Percentiles rank a stretch among this genome's conserved stretches.
Conservation (phyloP, 2,797 vertebrate genomes). For the Amphiprion clarkii region DNA sequence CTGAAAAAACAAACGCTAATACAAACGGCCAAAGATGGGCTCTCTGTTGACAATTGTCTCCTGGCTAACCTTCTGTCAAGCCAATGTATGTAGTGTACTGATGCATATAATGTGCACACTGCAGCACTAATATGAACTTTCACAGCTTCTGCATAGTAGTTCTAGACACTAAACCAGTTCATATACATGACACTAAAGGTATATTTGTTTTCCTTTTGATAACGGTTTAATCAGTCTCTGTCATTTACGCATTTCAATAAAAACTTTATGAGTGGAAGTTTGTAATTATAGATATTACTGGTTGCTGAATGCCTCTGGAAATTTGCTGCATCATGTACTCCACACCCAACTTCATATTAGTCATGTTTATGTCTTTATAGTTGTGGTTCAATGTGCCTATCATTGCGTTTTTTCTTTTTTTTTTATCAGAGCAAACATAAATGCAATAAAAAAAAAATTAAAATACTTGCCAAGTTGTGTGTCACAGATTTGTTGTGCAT, state of each 20-base stretch:
- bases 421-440: not conserved
- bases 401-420: too few species aligned
- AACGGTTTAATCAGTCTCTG: too few species aligned
- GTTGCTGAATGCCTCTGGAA: not conserved
- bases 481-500: slow-evolving; percentile 41
- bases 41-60: slow-evolving; percentile 47
- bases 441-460: slow-evolving; percentile 24
- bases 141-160: not conserved
- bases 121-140: not conserved
- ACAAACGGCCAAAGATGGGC: slow-evolving; percentile 63
- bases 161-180: not conserved
- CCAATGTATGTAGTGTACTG: slow-evolving; percentile 11
- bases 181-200: too few species aligned
- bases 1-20: slow-evolving; percentile 78
- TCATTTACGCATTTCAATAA: not conserved
- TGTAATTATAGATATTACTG: not conserved
- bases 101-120: slow-evolving; percentile 23
- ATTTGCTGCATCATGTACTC: not conserved
- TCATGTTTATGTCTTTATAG: not conserved
- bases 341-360: not conserved
- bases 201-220: too few species aligned
- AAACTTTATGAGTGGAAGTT: not conserved
- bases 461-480: slow-evolving; percentile 37
- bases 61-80: slow-evolving; percentile 35
- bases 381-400: not conserved